Evolutionary conservation across 2,888 invertebrate species (phyloP).

Genomic region (Cheilosia variabilis): DNA sequence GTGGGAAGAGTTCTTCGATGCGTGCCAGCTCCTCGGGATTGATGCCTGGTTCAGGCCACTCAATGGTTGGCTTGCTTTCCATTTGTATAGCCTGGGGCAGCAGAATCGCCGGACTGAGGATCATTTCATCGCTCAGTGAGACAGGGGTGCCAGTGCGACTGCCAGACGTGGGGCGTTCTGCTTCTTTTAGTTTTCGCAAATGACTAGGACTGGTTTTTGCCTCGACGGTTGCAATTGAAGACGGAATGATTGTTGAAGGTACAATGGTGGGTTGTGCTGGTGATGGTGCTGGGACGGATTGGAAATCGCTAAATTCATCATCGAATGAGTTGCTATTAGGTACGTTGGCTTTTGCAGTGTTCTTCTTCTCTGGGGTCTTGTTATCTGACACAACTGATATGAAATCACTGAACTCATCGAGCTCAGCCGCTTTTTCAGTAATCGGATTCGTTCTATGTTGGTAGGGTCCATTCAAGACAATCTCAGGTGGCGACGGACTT

Average conservation of each 20-base stretch:
- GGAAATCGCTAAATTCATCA: slow-evolving; percentile 85
- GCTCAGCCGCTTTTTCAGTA: not conserved
- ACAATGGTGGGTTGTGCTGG: slow-evolving; percentile 59
- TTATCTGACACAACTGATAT: slow-evolving; percentile 23
- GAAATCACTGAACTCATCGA: slow-evolving; percentile 49
- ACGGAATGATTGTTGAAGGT: slow-evolving; percentile 52
- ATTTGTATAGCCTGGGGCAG: slow-evolving; percentile 81
- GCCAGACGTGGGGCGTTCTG: slow-evolving; percentile 40
- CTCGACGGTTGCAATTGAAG: slow-evolving; percentile 45
- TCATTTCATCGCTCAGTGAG: slow-evolving; percentile 78
- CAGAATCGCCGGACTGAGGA: slow-evolving; percentile 82
- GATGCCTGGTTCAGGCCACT: slow-evolving; percentile 85
- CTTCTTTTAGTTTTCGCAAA: slow-evolving; percentile 69
- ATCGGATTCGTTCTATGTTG: slow-evolving; percentile 1
- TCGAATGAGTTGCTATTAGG: slow-evolving; percentile 78
- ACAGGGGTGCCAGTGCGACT: slow-evolving; percentile 78
- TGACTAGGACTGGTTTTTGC: slow-evolving; percentile 60
- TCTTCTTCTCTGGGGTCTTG: slow-evolving; percentile 30
- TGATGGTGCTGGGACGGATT: slow-evolving; percentile 80
- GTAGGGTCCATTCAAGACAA: slow-evolving; percentile 12
- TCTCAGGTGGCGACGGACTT: slow-evolving; percentile 33
- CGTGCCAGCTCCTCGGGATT: slow-evolving; percentile 83
- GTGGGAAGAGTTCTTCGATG: slow-evolving; percentile 82
- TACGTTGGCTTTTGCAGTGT: slow-evolving; percentile 22
- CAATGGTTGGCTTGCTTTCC: slow-evolving; percentile 82